A percentile compares a stretch with the other conserved stretches of the same genome.
phyloP scores from a whole-genome alignment of 2,888 invertebrate genomes.

The Salpingus planirostris region DNA sequence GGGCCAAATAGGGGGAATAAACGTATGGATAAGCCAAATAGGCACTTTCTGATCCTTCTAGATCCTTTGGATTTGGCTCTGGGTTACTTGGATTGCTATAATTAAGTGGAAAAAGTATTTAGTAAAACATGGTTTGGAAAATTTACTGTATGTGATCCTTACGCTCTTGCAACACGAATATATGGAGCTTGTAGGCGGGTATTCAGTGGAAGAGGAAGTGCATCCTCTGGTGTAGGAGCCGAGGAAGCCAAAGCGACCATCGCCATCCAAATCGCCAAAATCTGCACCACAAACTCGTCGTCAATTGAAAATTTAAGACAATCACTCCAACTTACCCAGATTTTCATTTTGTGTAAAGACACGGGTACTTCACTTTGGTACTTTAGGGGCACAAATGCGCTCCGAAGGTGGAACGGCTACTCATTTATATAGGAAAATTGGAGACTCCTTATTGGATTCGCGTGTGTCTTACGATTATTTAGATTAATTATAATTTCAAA shows the following conservation, averaged over 20 bases:
- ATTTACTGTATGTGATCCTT: neutral
- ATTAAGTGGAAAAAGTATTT: no score
- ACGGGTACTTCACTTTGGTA: no score
- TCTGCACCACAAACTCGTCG: no score
- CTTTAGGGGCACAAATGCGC: no score
- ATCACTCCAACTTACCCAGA: no score
- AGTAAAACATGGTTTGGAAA: neutral
- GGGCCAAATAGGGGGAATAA: conserved; percentile 6
- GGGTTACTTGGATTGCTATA: no score
- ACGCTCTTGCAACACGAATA: neutral
- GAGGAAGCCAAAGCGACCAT: conserved; percentile 1
- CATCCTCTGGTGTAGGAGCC: conserved; percentile 1
- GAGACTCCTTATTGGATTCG: conserved; percentile 10
- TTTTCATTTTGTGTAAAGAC: no score
- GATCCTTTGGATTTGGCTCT: conserved; percentile 20
- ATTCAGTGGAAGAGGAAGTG: no score
- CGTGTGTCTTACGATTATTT: conserved; percentile 5
- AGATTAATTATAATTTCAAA: conserved; percentile 6
- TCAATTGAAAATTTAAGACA: no score
- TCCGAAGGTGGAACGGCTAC: no score
- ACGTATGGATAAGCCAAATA: conserved; percentile 15
- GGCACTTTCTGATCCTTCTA: conserved; percentile 18
- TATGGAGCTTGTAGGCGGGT: neutral
- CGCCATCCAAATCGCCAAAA: neutral
- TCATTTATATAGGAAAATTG: conserved; percentile 8